Conservation (phyloP, 2,797 vertebrate genomes). For the Fratercula arctica region DNA sequence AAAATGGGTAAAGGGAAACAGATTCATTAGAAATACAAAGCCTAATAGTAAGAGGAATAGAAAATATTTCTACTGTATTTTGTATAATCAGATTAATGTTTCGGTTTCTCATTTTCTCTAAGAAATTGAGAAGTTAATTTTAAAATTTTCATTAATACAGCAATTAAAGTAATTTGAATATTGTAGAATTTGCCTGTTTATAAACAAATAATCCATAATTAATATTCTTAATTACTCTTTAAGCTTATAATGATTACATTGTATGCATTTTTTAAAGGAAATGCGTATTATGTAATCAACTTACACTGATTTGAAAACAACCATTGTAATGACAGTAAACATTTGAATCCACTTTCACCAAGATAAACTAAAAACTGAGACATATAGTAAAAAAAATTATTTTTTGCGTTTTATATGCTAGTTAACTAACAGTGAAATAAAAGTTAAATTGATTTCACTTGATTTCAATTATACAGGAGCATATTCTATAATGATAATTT, state of each 20-base stretch:
- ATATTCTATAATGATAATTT: not conserved
- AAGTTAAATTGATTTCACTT: not conserved
- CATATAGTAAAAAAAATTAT: not conserved
- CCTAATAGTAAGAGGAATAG: not conserved
- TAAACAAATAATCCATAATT: not conserved
- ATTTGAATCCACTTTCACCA: not conserved
- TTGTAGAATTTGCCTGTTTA: not conserved
- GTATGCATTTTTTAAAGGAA: not conserved
- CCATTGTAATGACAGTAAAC: not conserved
- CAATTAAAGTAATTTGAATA: not conserved
- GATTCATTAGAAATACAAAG: not conserved
- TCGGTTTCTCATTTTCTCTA: not conserved
- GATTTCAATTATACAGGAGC: not conserved
- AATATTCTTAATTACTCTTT: not conserved
- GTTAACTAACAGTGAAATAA: not conserved
- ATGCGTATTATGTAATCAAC: not conserved
- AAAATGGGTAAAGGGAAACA: not conserved
- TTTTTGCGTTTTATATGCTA: not conserved
- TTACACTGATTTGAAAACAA: not conserved
- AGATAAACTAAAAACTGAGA: not conserved
- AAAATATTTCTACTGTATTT: not conserved
- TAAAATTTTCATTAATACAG: not conserved
- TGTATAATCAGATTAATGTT: not conserved
- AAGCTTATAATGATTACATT: not conserved
- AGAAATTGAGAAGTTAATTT: not conserved